These are phyloP conservation scores for Cyphomyrus plagiostoma DNA, from an alignment of 2,113 vertebrate genomes.

Conservation along the genomic window DNA sequence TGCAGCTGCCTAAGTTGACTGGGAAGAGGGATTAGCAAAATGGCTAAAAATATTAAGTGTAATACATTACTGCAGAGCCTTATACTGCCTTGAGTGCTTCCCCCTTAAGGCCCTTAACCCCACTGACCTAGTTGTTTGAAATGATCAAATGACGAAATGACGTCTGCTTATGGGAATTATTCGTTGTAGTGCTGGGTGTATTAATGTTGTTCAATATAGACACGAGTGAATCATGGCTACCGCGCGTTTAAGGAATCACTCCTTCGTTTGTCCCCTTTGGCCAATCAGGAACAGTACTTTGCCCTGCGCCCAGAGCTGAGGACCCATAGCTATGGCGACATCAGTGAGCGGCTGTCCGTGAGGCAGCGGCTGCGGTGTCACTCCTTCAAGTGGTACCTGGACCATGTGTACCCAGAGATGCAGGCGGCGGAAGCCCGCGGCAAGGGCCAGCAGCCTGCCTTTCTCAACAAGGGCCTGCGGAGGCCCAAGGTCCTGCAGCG, in stretches of 20 bases:
- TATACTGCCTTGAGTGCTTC: background rate
- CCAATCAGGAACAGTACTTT: constrained; percentile 84
- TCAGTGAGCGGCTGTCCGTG: constrained; percentile 75
- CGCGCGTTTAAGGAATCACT: background rate
- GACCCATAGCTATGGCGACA: constrained; percentile 73
- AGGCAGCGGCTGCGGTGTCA: constrained; percentile 75
- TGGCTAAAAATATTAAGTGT: background rate
- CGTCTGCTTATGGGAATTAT: background rate
- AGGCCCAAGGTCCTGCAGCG: constrained; percentile 78
- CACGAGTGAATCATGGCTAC: background rate
- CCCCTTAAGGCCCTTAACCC: background rate
- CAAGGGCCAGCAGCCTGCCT: constrained; percentile 72
- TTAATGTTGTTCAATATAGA: background rate
- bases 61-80: background rate
- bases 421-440: constrained; percentile 70
- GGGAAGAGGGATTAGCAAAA: background rate
- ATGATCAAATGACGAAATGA: background rate
- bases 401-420: constrained; percentile 94
- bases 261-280: background rate
- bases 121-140: background rate
- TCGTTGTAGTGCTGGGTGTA: background rate
- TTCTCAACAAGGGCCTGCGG: constrained; percentile 76
- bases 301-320: constrained; percentile 82
- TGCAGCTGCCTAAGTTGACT: background rate
- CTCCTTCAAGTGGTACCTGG: constrained; percentile 90